Conservation (phyloP, 2,888 invertebrate species). For the Linyphia triangularis region DNA sequence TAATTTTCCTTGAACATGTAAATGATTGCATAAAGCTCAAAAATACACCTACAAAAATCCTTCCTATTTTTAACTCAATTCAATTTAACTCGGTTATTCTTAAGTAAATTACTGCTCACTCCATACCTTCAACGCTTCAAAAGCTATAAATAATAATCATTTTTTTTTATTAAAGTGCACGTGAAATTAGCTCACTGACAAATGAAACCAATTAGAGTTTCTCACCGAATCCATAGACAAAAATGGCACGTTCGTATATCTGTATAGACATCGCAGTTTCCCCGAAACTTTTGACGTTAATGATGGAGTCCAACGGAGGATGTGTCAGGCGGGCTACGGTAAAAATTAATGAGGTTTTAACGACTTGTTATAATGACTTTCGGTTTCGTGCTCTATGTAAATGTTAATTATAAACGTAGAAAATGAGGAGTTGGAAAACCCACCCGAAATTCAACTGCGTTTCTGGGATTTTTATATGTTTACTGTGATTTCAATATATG, state of each 20-base stretch:
- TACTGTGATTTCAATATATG: too few species aligned
- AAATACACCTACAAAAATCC: too few species aligned
- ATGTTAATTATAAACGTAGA: constrained; percentile 48
- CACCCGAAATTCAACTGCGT: not conserved
- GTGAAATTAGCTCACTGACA: not conserved
- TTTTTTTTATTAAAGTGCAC: not conserved
- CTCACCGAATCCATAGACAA: not conserved
- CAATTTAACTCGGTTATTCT: too few species aligned
- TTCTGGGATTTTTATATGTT: too few species aligned
- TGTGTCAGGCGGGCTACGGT: constrained; percentile 50
- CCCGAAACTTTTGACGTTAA: constrained; percentile 58
- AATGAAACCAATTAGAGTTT: not conserved
- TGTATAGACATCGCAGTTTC: constrained; percentile 34
- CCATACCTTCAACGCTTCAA: too few species aligned
- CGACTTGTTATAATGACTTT: constrained; percentile 69
- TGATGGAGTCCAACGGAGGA: constrained; percentile 43
- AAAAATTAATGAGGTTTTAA: constrained; percentile 73
- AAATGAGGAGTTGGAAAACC: constrained; percentile 2
- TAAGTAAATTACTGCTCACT: too few species aligned
- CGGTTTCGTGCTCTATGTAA: constrained; percentile 39
- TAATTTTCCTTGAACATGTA: too few species aligned
- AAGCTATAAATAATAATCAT: not conserved
- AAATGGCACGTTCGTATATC: constrained; percentile 4
- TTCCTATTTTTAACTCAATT: too few species aligned
- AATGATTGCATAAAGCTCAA: too few species aligned